phyloP scores from a whole-genome alignment of 2,113 vertebrate genomes.

The Macaca mulatta region DNA sequence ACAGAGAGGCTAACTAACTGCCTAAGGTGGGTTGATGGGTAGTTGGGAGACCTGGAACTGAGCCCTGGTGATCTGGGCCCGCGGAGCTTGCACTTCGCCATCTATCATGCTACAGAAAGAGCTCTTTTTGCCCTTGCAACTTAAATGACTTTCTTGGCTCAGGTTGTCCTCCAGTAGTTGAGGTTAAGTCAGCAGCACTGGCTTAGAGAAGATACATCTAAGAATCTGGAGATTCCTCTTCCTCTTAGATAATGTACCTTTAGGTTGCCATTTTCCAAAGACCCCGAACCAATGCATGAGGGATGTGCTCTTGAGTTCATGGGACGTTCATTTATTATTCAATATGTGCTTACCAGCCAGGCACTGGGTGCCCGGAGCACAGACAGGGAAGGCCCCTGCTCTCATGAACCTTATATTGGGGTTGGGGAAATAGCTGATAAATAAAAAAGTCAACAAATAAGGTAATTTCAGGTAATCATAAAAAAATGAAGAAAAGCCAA shows the following conservation, averaged over 20 bases:
- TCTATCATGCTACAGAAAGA: not conserved
- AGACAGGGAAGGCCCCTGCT: not conserved
- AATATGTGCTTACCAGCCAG: not conserved
- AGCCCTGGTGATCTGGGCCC: not conserved
- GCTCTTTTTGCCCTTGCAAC: not conserved
- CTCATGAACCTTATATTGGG: not conserved
- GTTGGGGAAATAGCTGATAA: not conserved
- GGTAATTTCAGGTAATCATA: not conserved
- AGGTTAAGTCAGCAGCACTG: not conserved
- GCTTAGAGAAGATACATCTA: not conserved
- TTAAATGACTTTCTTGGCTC: not conserved
- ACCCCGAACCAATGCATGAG: too few species aligned
- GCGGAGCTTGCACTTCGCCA: fast-evolving
- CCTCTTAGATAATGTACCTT: not conserved
- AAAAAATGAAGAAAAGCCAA: not conserved
- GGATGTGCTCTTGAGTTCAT: fast-evolving
- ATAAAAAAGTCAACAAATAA: not conserved
- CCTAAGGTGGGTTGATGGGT: not conserved
- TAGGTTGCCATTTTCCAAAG: not conserved
- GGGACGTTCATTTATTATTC: not conserved
- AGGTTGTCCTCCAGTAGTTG: not conserved
- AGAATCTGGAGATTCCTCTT: not conserved
- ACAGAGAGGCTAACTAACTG: not conserved
- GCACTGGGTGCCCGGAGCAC: too few species aligned
- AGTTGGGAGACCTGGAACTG: too few species aligned